Evolutionary conservation across 2,888 invertebrate genomes (phyloP).

Genomic region (Mythimna albipuncta): DNA sequence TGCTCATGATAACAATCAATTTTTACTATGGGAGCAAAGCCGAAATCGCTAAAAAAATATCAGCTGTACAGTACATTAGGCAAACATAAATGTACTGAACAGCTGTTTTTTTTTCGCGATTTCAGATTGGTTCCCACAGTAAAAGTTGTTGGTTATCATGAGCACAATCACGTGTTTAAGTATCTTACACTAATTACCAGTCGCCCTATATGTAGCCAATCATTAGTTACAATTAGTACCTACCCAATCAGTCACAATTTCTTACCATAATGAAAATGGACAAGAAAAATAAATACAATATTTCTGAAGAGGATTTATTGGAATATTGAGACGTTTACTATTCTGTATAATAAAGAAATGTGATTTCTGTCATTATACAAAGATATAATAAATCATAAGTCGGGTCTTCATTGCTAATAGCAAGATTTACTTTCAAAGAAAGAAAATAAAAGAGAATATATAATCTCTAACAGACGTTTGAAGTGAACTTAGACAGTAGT

Average conservation of each 20-base stretch:
- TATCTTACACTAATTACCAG: no score
- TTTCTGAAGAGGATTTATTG: not conserved
- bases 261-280: slow-evolving; percentile 18
- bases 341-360: slow-evolving; percentile 1
- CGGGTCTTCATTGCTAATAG: not conserved
- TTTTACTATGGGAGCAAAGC: no score
- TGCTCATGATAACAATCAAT: no score
- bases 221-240: slow-evolving; percentile 17
- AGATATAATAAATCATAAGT: slow-evolving; percentile 12
- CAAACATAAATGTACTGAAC: no score
- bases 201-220: no score
- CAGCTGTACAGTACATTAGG: no score
- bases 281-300: slow-evolving; percentile 2
- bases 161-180: no score
- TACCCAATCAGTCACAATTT: slow-evolving; percentile 16
- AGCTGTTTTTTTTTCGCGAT: no score
- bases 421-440: slow-evolving; percentile 4
- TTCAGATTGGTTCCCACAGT: no score
- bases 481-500: not conserved
- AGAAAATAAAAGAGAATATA: not conserved
- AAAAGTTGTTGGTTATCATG: no score
- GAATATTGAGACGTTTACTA: slow-evolving; percentile 5
- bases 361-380: slow-evolving; percentile 6
- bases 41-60: no score
- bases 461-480: slow-evolving; percentile 6